Conservation (phyloP, 30 jellyfish, hydroid and myxozoan genomes). For the Clytia hemisphaerica region DNA sequence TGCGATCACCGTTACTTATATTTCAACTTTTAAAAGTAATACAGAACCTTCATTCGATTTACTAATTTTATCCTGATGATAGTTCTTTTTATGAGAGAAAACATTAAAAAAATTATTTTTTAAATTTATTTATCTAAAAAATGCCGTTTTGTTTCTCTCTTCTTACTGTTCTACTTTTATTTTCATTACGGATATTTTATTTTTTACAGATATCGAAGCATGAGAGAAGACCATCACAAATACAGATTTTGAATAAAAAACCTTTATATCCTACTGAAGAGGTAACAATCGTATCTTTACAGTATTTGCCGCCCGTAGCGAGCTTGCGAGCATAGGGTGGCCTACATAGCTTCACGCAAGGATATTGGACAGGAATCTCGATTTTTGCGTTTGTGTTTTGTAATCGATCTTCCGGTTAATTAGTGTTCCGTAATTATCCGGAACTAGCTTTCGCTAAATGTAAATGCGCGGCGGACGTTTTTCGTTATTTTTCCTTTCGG, state of each 20-base stretch:
- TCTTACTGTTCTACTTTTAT: neutral
- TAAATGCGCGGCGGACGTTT: too few species aligned
- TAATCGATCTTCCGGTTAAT: too few species aligned
- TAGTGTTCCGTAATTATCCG: too few species aligned
- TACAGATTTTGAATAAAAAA: conserved; percentile 62
- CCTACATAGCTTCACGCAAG: too few species aligned
- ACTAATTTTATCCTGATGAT: too few species aligned
- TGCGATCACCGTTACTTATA: neutral
- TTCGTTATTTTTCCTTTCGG: too few species aligned
- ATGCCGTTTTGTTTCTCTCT: neutral
- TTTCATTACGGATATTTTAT: neutral
- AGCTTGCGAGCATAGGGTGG: too few species aligned
- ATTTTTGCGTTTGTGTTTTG: too few species aligned
- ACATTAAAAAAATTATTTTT: neutral
- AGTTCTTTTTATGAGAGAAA: neutral
- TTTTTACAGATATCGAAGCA: conserved; percentile 64
- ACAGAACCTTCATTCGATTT: neutral
- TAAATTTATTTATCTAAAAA: neutral
- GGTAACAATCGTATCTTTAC: conserved; percentile 18
- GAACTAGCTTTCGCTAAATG: too few species aligned
- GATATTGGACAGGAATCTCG: too few species aligned
- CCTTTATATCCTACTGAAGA: conserved; percentile 90
- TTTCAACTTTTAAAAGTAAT: neutral
- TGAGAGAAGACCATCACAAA: conserved; percentile 82
- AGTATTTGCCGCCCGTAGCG: too few species aligned